These are phyloP conservation scores for Boloria selene DNA, from an alignment of 2,888 invertebrate species.

Conservation along the genomic window DNA sequence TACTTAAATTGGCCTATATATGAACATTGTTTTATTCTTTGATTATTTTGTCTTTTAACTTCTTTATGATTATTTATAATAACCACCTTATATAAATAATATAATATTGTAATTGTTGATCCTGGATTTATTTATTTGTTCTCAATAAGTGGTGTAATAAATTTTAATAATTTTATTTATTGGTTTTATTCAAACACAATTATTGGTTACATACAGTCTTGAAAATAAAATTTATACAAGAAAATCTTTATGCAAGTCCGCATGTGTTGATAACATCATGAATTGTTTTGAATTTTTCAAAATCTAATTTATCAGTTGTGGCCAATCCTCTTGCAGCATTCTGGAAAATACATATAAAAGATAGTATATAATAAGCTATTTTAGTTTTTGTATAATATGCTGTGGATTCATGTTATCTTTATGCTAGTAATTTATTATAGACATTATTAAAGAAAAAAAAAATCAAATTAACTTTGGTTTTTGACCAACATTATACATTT, in stretches of 20 bases:
- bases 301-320: constrained; percentile 70
- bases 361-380: too few species aligned
- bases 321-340: constrained; percentile 71
- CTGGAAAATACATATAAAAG: constrained; percentile 51
- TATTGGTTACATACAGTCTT: too few species aligned
- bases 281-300: constrained; percentile 71
- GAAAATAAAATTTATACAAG: constrained; percentile 4
- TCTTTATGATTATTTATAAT: constrained; percentile 6
- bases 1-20: background rate
- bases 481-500: too few species aligned
- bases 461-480: too few species aligned
- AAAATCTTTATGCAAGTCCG: constrained; percentile 52
- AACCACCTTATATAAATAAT: background rate
- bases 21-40: background rate
- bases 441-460: too few species aligned
- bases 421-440: too few species aligned
- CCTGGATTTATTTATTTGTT: constrained; percentile 64
- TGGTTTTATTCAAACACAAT: constrained; percentile 43
- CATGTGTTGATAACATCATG: constrained; percentile 68
- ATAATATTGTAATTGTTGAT: constrained; percentile 38
- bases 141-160: constrained; percentile 60
- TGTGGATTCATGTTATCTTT: too few species aligned
- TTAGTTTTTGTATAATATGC: too few species aligned
- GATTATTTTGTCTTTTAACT: background rate
- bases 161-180: constrained; percentile 50